Percentiles rank a stretch among this genome's conserved stretches.
phyloP scores from a whole-genome alignment of 1,140 invertebrate species.

The Paracyclopina nana region DNA sequence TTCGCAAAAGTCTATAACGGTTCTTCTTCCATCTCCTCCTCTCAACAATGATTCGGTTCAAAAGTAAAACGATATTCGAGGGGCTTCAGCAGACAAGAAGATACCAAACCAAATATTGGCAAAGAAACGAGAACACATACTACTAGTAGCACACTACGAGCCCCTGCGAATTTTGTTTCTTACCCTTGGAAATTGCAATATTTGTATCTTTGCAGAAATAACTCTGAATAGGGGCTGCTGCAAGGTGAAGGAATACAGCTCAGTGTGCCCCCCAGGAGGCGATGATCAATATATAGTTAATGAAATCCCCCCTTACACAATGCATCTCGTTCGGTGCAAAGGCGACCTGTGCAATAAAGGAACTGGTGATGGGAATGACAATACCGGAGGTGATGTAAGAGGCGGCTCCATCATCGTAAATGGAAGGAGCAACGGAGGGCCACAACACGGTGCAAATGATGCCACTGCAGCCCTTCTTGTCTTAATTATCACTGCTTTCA shows the following conservation, averaged over 20 bases:
- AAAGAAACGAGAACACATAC: background rate
- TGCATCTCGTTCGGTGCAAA: background rate
- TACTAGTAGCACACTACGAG: background rate
- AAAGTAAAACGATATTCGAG: background rate
- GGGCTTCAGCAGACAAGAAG: background rate
- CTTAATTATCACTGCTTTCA: too few species aligned
- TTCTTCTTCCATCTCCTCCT: background rate
- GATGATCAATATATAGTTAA: background rate
- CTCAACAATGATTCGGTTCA: background rate
- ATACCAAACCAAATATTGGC: background rate
- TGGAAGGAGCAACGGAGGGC: too few species aligned
- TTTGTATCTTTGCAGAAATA: background rate
- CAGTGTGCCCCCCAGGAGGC: background rate
- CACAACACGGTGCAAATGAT: too few species aligned
- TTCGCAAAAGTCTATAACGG: too few species aligned
- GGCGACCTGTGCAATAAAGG: background rate
- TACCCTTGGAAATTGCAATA: too few species aligned
- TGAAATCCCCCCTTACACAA: background rate
- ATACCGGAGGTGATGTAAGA: background rate
- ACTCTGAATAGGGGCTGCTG: background rate
- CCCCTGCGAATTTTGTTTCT: background rate
- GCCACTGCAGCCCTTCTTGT: too few species aligned
- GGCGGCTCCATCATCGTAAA: background rate
- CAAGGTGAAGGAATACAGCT: background rate
- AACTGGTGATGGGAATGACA: background rate